phyloP scores from a whole-genome alignment of 2,888 invertebrate genomes.

The Crepidodera aurea region DNA sequence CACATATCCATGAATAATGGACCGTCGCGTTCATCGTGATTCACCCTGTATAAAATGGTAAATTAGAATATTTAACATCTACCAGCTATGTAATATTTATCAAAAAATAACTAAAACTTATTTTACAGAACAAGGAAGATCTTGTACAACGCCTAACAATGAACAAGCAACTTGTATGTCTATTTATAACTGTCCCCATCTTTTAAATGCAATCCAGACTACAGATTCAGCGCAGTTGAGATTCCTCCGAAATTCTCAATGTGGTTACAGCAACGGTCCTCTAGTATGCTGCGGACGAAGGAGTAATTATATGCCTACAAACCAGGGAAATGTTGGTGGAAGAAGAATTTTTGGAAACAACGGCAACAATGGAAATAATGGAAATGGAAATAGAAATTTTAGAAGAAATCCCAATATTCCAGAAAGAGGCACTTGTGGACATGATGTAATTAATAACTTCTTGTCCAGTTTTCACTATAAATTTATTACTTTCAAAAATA shows the following conservation, averaged over 20 bases:
- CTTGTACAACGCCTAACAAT: constrained; percentile 63
- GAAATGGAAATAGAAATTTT: neutral
- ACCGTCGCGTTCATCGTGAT: too few species aligned
- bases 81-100: too few species aligned
- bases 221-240: constrained; percentile 47
- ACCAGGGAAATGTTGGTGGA: neutral
- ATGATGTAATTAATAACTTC: constrained; percentile 51
- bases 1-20: too few species aligned
- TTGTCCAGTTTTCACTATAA: too few species aligned
- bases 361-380: neutral
- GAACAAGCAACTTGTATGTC: constrained; percentile 62
- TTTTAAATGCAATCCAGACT: constrained; percentile 59
- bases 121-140: too few species aligned
- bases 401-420: constrained; percentile 45
- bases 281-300: constrained; percentile 63
- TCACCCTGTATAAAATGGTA: too few species aligned
- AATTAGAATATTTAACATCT: too few species aligned
- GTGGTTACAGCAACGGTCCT: constrained; percentile 62
- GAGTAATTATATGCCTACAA: constrained; percentile 30
- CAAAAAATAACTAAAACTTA: too few species aligned
- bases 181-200: constrained; percentile 62
- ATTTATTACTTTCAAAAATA: too few species aligned
- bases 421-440: constrained; percentile 48
- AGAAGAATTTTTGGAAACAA: constrained; percentile 13
- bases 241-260: constrained; percentile 65